These are phyloP conservation scores for Nebria brevicollis DNA, from an alignment of 2,888 invertebrate genomes.

Conservation along the genomic window DNA sequence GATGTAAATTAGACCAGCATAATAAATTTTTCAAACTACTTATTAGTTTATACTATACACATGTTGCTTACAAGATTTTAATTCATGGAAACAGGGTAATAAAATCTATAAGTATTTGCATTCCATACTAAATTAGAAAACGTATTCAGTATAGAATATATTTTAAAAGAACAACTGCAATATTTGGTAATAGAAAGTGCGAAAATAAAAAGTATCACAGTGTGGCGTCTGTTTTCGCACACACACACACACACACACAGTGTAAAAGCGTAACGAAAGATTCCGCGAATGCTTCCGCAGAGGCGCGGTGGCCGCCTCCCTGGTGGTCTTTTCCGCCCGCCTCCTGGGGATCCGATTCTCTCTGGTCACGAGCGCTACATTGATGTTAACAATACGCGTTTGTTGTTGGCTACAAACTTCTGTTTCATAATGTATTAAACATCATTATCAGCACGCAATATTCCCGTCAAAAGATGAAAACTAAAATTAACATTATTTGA, in stretches of 20 bases:
- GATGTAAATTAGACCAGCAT: too few relatives aligned
- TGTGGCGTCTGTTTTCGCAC: neutral
- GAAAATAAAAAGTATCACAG: neutral
- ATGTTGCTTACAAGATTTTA: too few relatives aligned
- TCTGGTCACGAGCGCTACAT: constrained; percentile 37
- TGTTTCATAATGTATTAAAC: constrained; percentile 3
- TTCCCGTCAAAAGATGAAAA: neutral
- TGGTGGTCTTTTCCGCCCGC: constrained; percentile 20
- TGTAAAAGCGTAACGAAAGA: constrained; percentile 23
- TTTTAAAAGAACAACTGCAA: too few relatives aligned
- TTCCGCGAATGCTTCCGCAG: constrained; percentile 27
- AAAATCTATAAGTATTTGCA: too few relatives aligned
- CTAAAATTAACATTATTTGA: neutral
- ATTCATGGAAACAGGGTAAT: too few relatives aligned
- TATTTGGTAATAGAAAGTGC: neutral
- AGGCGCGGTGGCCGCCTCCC: constrained; percentile 8
- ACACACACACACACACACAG: constrained; percentile 18
- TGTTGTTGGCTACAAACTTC: neutral
- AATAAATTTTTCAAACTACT: too few relatives aligned
- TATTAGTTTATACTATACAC: too few relatives aligned
- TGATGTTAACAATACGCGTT: neutral
- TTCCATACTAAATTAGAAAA: too few relatives aligned
- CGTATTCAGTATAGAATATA: too few relatives aligned
- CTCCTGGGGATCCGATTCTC: constrained; percentile 17
- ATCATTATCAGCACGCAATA: constrained; percentile 5